Evolutionary conservation across 2,888 invertebrate species (phyloP), one percentile per base, ranked within the genome.

Genomic region (Actias luna): DNA sequence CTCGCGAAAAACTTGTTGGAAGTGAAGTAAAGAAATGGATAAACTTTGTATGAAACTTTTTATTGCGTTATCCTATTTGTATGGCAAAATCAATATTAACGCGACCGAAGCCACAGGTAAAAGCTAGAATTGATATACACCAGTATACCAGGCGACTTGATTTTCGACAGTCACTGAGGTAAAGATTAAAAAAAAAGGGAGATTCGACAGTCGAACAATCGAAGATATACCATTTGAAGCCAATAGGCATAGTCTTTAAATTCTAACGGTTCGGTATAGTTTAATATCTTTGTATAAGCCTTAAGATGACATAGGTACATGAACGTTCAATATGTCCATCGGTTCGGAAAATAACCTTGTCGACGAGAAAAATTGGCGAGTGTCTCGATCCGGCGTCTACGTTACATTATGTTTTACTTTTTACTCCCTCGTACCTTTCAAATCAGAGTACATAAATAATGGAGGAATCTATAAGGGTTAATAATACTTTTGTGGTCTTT

Each of bases 291-390:
- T 39, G 10, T 39, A 10, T 16, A 12, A 16, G 5, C 36, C 16
- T 8, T 33, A 33, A 33, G 36, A 39, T 39, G 36, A 39, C 36
- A 39, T 39, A 36, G 16, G 36, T 16, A 42, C 42, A 39, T 18
- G 42, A 42, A 42, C n/a, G 42, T 42, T 42, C 22, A 50, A 22
- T 25, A 22, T 46, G 46, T 50, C 46, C 46, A 50, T 5, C 46
- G 46, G 46, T 25, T 25, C 46, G 46, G 46, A 50, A 50, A 50
- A 50, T 50, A 50, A 12, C 46, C 46, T 50, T 50, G 46, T 50
- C 46, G 22, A 25, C 22, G 46, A 50, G 46, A 50, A 50, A 10
- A 46, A 22, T 46, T 46, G 46, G 46, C 18, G 16, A 22, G 46
- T 12, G 12, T 10, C 46, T 25, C 46, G 25, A 50, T 25, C 22